Evolutionary conservation across 2,113 vertebrate genomes (phyloP), one percentile per base, ranked within the genome.

Genomic region (Poeciliopsis turrubarensis): DNA sequence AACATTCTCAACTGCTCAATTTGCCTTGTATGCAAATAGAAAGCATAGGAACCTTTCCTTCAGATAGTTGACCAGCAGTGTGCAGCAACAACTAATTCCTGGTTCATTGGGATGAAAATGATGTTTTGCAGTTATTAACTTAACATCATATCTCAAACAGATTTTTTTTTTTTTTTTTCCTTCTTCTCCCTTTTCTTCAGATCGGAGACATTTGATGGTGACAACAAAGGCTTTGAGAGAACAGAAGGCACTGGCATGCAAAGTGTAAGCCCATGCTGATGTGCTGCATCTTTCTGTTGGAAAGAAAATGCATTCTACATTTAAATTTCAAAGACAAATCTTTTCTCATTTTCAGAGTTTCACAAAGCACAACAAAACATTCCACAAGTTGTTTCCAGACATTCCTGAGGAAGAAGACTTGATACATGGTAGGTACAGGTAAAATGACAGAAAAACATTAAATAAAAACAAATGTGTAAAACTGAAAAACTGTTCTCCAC

Each of bases 301-400:
- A 1, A 26, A 32, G n/a, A 66, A 31, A 17, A 63, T 31, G 29
- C 7, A 17, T 4, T 65, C 30, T 41, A 34, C 3, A 4, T 4
- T 31, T 22, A 25, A 54, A 9, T 41, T 65, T 37, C 17, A 65
- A 60, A 26, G 8, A 47, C 26, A 6, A 8, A 15, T 30, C 0
- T 39, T 27, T 41, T 86, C 4, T 69, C 37, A 47, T 29, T 82
- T 63, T 67, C 2, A 95, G 94, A 95, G 93, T 85, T 95, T 94
- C 57, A 91, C 80, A 72, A 96, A 96, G 81, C 93, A 86, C 65
- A 87, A 92, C 66, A 87, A 92, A 65, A 91, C 94, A 86, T 97
- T 96, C 92, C 94, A 93, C 90, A 96, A 94, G 51, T 92, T 95
- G 75, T 97, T 97, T 19, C 90, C 92, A 74, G 94, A 94, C 70